A percentile compares a stretch with the other conserved stretches of the same genome.
phyloP scores from a whole-genome alignment of 2,113 vertebrate genomes.

The Tachuris rubrigastra region DNA sequence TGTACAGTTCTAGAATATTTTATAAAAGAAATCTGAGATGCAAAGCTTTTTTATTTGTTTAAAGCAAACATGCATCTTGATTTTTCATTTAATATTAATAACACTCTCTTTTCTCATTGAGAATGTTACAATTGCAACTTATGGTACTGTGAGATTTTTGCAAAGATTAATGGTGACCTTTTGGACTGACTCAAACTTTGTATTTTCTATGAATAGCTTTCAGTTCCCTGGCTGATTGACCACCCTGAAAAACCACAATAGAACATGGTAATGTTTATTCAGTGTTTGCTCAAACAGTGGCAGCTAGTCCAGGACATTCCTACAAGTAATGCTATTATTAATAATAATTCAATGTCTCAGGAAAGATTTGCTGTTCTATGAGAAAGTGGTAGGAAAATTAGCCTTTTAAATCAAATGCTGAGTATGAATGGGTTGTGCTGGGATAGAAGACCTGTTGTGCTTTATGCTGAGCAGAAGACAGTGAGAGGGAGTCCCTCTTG shows the following conservation, averaged over 20 bases:
- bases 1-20: neutral
- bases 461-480: neutral
- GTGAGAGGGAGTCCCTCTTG: neutral
- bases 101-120: neutral
- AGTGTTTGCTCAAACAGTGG: neutral
- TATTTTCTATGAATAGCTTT: neutral
- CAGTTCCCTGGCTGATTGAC: neutral
- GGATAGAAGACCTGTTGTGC: fast-evolving
- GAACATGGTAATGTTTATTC: neutral
- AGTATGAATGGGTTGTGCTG: neutral
- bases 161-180: neutral
- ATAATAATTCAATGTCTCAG: neutral
- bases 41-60: neutral
- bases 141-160: neutral
- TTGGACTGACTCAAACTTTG: neutral
- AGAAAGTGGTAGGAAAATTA: neutral
- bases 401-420: neutral
- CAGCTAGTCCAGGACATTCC: neutral
- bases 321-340: neutral
- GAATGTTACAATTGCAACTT: neutral
- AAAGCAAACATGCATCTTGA: neutral
- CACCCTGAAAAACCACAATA: neutral
- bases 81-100: neutral
- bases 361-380: neutral
- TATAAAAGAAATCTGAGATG: neutral